A percentile compares a stretch with the other conserved stretches of the same genome.
phyloP scores from a whole-genome alignment of 1,140 invertebrate species.

The Frieseomelitta varia region DNA sequence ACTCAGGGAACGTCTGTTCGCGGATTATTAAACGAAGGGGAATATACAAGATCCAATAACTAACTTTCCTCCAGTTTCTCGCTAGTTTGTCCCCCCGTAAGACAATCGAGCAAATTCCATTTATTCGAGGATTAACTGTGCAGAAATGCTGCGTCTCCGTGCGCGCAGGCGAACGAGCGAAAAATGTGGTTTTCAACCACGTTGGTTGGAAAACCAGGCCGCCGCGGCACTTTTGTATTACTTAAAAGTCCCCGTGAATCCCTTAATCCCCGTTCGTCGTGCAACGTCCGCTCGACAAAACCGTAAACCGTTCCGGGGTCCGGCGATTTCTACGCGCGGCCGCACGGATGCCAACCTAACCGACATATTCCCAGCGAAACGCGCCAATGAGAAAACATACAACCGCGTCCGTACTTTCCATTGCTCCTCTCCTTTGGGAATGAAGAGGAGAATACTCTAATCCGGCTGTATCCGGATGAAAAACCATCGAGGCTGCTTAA shows the following conservation, averaged over 20 bases:
- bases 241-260: conserved; percentile 25
- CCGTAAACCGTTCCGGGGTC: conserved; percentile 4
- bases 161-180: background rate
- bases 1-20: no score
- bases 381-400: no score
- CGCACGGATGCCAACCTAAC: background rate
- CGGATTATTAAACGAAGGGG: background rate
- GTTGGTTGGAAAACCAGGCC: background rate
- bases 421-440: background rate
- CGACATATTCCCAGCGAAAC: conserved; percentile 3
- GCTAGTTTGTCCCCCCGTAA: background rate
- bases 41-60: background rate
- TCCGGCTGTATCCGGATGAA: conserved; percentile 42
- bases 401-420: background rate
- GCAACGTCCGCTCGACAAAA: conserved; percentile 1
- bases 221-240: conserved; percentile 7
- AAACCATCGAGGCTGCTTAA: conserved; percentile 63
- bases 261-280: conserved; percentile 30
- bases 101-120: conserved; percentile 9
- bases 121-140: conserved; percentile 12
- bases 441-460: conserved; percentile 41
- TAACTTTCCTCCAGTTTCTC: background rate
- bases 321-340: conserved; percentile 14
- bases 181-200: conserved; percentile 18
- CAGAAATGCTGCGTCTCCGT: background rate